Evolutionary conservation across 2,113 vertebrate genomes (phyloP).

Genomic region (Orientallactaga bullata): DNA sequence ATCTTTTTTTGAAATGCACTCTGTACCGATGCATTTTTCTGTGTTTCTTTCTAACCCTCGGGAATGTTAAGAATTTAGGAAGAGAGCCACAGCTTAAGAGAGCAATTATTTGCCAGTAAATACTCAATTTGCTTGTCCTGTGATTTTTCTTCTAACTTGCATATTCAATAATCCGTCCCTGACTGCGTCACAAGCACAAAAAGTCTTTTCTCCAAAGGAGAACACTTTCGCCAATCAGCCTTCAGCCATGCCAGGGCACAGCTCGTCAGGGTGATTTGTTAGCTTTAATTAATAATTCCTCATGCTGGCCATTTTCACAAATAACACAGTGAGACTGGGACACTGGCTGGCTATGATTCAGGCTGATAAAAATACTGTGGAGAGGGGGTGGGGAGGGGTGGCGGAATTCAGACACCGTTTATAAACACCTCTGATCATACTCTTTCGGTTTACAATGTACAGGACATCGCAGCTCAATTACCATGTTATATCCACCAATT

Average conservation of each 20-base stretch:
- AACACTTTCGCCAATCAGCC: slow-evolving; percentile 86
- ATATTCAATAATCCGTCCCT: slow-evolving; percentile 88
- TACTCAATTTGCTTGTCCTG: slow-evolving; percentile 89
- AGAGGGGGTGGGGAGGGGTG: slow-evolving; percentile 49
- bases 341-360: slow-evolving; percentile 84
- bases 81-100: slow-evolving; percentile 88
- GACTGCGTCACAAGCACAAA: slow-evolving; percentile 88
- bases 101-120: slow-evolving; percentile 90
- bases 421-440: slow-evolving; percentile 88
- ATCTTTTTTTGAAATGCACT: slow-evolving; percentile 84
- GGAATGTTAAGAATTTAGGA: slow-evolving; percentile 90
- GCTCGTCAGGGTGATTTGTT: slow-evolving; percentile 86
- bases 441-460: slow-evolving; percentile 86
- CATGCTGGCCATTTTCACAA: slow-evolving; percentile 87
- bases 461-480: slow-evolving; percentile 87
- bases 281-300: slow-evolving; percentile 90
- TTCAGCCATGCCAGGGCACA: slow-evolving; percentile 84
- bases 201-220: slow-evolving; percentile 88
- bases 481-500: slow-evolving; percentile 85
- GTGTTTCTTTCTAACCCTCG: slow-evolving; percentile 85
- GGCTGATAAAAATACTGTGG: slow-evolving; percentile 76
- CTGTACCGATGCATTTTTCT: slow-evolving; percentile 86
- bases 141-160: slow-evolving; percentile 89
- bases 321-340: slow-evolving; percentile 84
- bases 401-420: slow-evolving; percentile 84